Percentiles rank a stretch among this genome's conserved stretches.
Conservation (phyloP, 2,888 invertebrate species). For the Acronicta leporina region DNA sequence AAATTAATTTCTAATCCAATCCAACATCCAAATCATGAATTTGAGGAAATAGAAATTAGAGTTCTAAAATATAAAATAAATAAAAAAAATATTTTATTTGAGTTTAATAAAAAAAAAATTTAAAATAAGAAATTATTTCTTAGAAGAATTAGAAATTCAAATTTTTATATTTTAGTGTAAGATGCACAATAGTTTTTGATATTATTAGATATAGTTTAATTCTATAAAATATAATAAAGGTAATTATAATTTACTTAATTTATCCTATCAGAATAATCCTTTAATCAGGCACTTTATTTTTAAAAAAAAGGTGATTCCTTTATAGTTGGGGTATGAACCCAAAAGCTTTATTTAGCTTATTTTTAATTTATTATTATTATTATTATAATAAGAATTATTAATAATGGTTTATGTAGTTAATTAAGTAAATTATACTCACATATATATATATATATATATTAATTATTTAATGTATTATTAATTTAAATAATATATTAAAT, state of each 20-base stretch:
- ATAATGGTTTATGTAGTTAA: slow-evolving; percentile 60
- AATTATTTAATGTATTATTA: slow-evolving; percentile 57
- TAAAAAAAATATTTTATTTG: slow-evolving; percentile 85
- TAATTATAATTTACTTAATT: slow-evolving; percentile 73
- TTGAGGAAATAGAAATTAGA: slow-evolving; percentile 76
- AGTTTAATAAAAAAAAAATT: slow-evolving; percentile 82
- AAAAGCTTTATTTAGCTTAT: slow-evolving; percentile 90
- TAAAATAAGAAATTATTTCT: slow-evolving; percentile 88
- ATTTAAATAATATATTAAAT: slow-evolving; percentile 56
- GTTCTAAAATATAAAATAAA: slow-evolving; percentile 87
- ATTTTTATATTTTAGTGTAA: slow-evolving; percentile 89
- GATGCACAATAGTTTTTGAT: slow-evolving; percentile 90
- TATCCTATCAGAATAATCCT: slow-evolving; percentile 85
- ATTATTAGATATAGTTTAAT: slow-evolving; percentile 89
- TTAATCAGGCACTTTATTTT: slow-evolving; percentile 84
- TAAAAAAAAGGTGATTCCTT: slow-evolving; percentile 82
- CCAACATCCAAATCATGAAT: slow-evolving; percentile 85
- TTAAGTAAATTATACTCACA: slow-evolving; percentile 23
- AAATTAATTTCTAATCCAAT: slow-evolving; percentile 91
- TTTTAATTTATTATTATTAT: slow-evolving; percentile 68
- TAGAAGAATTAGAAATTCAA: slow-evolving; percentile 69
- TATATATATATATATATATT: slow-evolving; percentile 54
- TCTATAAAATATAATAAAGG: slow-evolving; percentile 91
- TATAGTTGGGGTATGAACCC: slow-evolving; percentile 90
- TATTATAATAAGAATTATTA: slow-evolving; percentile 61